Conservation (phyloP, 1,140 invertebrate genomes). For the Conus ventricosus region DNA sequence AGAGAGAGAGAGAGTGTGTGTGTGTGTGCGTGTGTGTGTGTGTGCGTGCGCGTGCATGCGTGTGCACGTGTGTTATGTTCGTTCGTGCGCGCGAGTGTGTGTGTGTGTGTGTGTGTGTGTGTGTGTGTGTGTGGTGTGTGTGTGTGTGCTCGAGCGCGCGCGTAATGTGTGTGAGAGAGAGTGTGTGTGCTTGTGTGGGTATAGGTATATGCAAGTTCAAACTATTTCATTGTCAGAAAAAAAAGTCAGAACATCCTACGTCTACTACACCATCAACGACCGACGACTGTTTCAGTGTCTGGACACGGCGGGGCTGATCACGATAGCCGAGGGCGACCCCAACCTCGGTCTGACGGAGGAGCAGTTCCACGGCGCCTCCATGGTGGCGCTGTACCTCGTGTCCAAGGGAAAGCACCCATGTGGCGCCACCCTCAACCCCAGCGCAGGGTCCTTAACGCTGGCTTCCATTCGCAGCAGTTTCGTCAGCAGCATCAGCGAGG, state of each 20-base stretch:
- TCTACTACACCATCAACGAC: no score
- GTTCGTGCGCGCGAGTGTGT: no score
- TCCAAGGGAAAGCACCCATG: constrained; percentile 22
- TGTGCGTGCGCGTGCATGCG: no score
- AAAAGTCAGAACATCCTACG: neutral
- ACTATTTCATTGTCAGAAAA: neutral
- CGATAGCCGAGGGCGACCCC: neutral
- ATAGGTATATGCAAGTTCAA: neutral
- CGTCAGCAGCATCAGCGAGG: neutral
- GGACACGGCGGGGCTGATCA: neutral
- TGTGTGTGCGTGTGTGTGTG: no score
- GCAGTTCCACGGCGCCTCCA: neutral
- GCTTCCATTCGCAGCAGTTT: neutral
- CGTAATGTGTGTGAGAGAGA: no score
- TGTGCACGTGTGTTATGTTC: no score
- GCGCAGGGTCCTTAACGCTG: neutral
- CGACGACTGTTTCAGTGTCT: neutral
- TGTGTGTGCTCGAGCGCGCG: no score
- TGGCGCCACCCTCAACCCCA: neutral
- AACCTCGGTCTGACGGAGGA: neutral
- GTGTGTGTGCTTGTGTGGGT: no score
- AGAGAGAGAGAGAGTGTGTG: no score
- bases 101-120: no score
- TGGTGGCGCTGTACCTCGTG: neutral
- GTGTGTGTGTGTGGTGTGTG: no score